Evolutionary conservation across 1,140 invertebrate genomes (phyloP), one percentile per base, ranked within the genome.

Genomic region (Tenebrio molitor): DNA sequence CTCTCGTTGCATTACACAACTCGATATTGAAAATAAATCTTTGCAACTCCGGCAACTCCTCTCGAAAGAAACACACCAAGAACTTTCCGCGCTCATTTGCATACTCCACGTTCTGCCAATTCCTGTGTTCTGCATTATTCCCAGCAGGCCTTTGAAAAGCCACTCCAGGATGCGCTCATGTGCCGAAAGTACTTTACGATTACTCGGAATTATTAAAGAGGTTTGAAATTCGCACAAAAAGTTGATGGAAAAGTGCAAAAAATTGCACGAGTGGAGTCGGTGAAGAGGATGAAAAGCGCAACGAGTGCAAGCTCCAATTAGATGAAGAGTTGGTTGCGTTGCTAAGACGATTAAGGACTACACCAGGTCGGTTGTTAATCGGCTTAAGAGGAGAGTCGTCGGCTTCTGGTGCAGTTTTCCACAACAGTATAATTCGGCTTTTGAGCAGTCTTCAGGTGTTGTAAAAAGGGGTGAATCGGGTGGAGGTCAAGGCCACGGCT

Each of bases 61-160:
- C 12, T 17, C 16, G 23, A 50, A 50, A 50, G 44, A 50, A 50
- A 50, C n/a, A 19, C 44, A 17, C 44, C 15, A 19, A 17, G 19
- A 50, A 50, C 0, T 50, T 50, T 50, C 16, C n/a, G n/a, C 1
- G 12, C 19, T 50, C 44, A 50, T 50, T 50, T 50, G 44, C 44
- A 50, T 50, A 12, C 23, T 50, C 44, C n/a, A 14, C 44, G 23
- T 50, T 50, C 44, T 6, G 17, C 16, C 44, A 19, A 50, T n/a
- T n/a, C n/a, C n/a, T n/a, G n/a, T n/a, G n/a, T 50, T 50, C 44
- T 50, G 44, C 15, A 50, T 50, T 50, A 50, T 50, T 50, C 44
- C 44, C 44, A 17, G 19, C 44, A 50, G 44, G 19, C 44, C 44
- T 50, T 50, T 50, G 44, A 50, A 21, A 12, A 23, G 44, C n/a